A percentile compares a stretch with the other conserved stretches of the same genome.
Conservation (phyloP, 2,113 vertebrate species). For the Recurvirostra avosetta region DNA sequence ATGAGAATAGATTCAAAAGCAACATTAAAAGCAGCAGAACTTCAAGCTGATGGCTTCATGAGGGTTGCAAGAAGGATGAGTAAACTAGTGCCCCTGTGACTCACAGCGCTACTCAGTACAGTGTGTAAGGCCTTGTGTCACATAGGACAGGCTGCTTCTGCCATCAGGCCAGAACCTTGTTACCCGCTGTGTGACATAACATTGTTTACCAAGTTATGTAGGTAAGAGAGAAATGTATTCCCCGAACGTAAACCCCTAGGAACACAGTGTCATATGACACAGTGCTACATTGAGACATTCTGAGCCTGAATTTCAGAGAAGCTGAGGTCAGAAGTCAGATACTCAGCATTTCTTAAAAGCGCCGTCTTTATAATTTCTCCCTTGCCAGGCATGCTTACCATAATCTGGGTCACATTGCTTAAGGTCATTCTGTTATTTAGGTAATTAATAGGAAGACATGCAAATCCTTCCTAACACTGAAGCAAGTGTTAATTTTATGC, state of each 20-base stretch:
- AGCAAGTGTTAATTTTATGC: not conserved
- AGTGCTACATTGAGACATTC: not conserved
- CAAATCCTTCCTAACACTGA: not conserved
- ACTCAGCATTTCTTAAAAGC: not conserved
- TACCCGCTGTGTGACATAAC: not conserved
- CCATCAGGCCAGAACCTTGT: not conserved
- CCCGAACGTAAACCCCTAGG: not conserved
- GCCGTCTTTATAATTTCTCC: not conserved
- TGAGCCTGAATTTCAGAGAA: not conserved
- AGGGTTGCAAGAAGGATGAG: not conserved
- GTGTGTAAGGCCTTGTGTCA: not conserved
- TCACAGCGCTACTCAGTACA: not conserved
- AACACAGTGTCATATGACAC: not conserved
- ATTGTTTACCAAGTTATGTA: not conserved
- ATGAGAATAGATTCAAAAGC: not conserved
- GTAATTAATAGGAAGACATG: not conserved
- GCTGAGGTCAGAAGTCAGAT: not conserved
- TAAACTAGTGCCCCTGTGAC: not conserved
- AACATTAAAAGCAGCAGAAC: not conserved
- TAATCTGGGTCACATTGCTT: not conserved
- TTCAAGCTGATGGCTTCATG: not conserved
- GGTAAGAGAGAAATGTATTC: not conserved
- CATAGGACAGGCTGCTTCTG: not conserved
- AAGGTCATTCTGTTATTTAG: not conserved
- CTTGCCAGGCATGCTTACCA: not conserved